Evolutionary conservation across 2,888 invertebrate species (phyloP), one percentile per base, ranked within the genome.

Genomic region (Temnothorax unifasciatus): DNA sequence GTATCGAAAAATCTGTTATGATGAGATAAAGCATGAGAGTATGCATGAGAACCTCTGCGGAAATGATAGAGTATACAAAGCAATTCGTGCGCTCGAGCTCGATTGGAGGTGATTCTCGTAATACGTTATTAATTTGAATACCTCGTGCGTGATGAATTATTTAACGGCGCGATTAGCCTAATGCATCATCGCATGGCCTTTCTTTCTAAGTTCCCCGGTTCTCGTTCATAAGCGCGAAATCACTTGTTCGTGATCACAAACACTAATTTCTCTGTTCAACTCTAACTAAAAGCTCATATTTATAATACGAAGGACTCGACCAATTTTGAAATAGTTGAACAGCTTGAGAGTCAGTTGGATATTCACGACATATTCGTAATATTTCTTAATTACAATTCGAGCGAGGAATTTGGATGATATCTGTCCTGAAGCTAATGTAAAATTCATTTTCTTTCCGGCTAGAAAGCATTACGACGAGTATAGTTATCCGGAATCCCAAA

Each of bases 101-200:
- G 85, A 92, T 89, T 89, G 86, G 76, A 71, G 89, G 87, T 87
- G 85, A 90, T 92, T 89, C 86, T 82, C 82, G 85, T 91, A 87
- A 90, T 92, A 90, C 86, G 84, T 88, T 90, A 91, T 92, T 92
- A 92, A 92, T 92, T 91, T 91, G 89, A 90, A 91, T 91, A 85
- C 84, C 83, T 85, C 76, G 86, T 86, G 89, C 83, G 84, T 85
- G 90, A 91, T 92, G 91, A 91, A 92, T 92, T 92, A 92, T 92
- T 92, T 90, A 90, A 86, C 87, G 88, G 85, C 34, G 63, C 87
- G 87, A 92, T 92, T 91, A 92, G 83, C 85, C 86, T 90, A 92
- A 90, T 90, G 87, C 87, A 86, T 82, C 87, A 82, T 83, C 82
- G 83, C 74, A 81, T 66, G 74, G 77, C 84, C 57, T 75, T 86